A percentile compares a stretch with the other conserved stretches of the same genome.
These are phyloP conservation scores for Candidula unifasciata DNA, from an alignment of 2,888 invertebrate genomes.

Conservation along the genomic window DNA sequence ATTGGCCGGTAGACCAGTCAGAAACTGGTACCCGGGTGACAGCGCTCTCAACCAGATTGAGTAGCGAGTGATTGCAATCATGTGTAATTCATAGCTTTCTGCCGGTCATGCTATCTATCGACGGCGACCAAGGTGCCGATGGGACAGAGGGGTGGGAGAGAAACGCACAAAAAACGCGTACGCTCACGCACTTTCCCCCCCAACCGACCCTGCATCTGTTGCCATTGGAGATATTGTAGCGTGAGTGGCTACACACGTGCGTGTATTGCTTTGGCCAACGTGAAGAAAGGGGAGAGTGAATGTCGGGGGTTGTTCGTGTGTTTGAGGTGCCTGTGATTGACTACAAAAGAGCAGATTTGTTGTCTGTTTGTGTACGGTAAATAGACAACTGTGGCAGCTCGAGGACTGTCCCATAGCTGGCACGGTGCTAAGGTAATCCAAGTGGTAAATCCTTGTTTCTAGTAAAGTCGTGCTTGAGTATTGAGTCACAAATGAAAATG, in stretches of 20 bases:
- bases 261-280: neutral
- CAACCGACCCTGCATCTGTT: neutral
- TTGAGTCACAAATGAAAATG: no score
- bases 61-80: neutral
- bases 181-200: neutral
- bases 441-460: no score
- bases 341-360: no score
- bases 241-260: neutral
- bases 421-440: no score
- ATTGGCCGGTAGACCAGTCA: neutral
- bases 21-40: neutral
- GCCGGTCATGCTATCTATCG: neutral
- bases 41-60: neutral
- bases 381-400: no score
- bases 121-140: neutral
- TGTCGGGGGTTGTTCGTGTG: no score
- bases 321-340: no score
- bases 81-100: neutral
- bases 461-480: no score
- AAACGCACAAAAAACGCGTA: neutral
- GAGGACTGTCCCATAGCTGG: no score
- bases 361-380: no score
- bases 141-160: neutral
- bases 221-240: neutral
- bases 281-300: no score